phyloP scores from a whole-genome alignment of 2,888 invertebrate species.

The Megaustenia siamemsis region DNA sequence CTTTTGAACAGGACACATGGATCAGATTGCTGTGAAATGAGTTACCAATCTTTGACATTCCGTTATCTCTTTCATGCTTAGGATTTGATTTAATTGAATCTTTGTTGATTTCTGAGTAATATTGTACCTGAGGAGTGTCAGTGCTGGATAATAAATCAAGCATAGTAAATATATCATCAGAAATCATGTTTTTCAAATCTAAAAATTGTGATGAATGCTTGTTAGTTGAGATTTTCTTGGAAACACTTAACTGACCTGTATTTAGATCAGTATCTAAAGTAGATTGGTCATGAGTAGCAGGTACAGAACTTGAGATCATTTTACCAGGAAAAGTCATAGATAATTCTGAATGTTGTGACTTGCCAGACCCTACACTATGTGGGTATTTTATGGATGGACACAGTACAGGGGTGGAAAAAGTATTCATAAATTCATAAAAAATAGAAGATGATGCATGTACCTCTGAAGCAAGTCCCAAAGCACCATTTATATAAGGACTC shows the following conservation, averaged over 20 bases:
- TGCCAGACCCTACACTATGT: too few relatives aligned
- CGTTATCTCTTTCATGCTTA: background rate
- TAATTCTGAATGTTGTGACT: too few relatives aligned
- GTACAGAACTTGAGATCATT: background rate
- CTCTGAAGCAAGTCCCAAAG: background rate
- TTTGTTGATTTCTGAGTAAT: background rate
- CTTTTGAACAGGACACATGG: background rate
- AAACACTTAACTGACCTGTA: background rate
- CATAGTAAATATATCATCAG: background rate
- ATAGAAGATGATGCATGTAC: background rate
- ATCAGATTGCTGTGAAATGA: background rate
- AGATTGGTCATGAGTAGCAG: background rate
- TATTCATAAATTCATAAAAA: background rate
- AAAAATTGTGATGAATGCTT: background rate
- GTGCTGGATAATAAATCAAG: slow-evolving; percentile 5
- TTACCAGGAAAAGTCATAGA: too few relatives aligned
- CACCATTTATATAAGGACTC: background rate
- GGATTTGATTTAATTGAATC: background rate
- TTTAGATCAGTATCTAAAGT: background rate
- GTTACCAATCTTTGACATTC: background rate
- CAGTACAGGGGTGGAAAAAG: background rate
- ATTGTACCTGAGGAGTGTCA: background rate
- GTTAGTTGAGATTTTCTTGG: background rate
- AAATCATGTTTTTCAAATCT: background rate
- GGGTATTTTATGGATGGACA: background rate